Evolutionary conservation across 2,797 vertebrate species (phyloP), one percentile per base, ranked within the genome.

Genomic region (Linurgus olivaceus): DNA sequence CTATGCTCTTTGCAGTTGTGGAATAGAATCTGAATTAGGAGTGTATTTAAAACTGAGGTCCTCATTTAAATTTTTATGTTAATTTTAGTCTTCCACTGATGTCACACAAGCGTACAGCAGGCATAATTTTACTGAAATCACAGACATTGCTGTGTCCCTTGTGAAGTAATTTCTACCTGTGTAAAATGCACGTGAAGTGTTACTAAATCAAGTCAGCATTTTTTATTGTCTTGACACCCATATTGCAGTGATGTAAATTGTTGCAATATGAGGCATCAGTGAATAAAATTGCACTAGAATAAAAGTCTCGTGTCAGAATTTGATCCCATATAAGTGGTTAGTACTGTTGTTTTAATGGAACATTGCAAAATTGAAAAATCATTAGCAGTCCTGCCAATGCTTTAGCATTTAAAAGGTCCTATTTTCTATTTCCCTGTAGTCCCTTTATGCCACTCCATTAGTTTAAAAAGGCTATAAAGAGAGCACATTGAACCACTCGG

Each of bases 381-480:
- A 66, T 94, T 86, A 93, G 93, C 31, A 96, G 73, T 86, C 62
- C 67, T 96, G 92, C 82, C 93, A 92, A 70, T 35, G 63, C 77
- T 88, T 88, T 93, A 91, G 58, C 70, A 82, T 92, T 94, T 95
- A 81, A 83, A 94, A 95, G 83, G 44, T 84, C 90, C 77, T 90
- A 57, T 95, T 96, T 95, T 88, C 92, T 73, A 73, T 95, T 94
- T 95, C 80, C 90, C 88, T 3, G 1, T 55, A 92, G 94, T 84
- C 76, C 52, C 55, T 93, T 95, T 95, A 94, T 92, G 82, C 88
- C 80, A 73, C 73, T 92, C 77, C 88, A 92, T 96, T 93, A 93
- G 80, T 94, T 96, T 93, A 76, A 95, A 93, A 97, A 84, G 71
- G 52, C 80, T 76, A 52, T 93, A 94, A 95, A 93, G 94, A 84